Base-by-base conservation (phyloP, 2,797 vertebrate genomes). In the Florisuga fusca region DNA sequence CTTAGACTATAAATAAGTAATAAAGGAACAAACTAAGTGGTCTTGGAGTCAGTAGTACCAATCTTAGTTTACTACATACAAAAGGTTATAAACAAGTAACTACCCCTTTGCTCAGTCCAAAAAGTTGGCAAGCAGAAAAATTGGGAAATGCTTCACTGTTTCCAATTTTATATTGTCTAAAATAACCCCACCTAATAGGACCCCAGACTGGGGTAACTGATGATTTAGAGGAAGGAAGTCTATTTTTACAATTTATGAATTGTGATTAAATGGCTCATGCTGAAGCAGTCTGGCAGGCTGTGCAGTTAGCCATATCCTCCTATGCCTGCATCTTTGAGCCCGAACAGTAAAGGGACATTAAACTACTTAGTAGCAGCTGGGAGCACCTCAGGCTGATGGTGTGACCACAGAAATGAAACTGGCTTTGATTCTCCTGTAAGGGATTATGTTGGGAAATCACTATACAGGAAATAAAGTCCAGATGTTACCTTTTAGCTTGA, bases 401-500 rank as follows among this genome's bases (percentile, higher is more conserved):
- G 27, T 53, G 83, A 51, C 89, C 73, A 55, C 51, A 50, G 66
- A 78, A 87, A 45, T 66, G 54, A 88, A 90, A 91, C 46, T 5
- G 6, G n/a, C 69, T 91, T 72, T 78, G 74, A 22, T 84, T 88
- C 76, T 72, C 3, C 20, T 91, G 54, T 34, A 69, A 90, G 78
- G 74, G 58, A 86, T 89, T 92, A 82, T 55, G 45, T 33, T 95
- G 80, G 78, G 78, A 94, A 90, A 78, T 94, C 46, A 7, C 76
- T 81, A 1, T 62, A 26, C 58, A 55, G 89, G 87, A 91, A 93
- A 86, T 91, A 81, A 91, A 85, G 33, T 80, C 75, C 93, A 91
- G 85, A 94, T 96, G 89, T 86, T 90, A 68, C 64, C 64, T 87
- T 91, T 64, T 78, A 59, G 55, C 62, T 34, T 78, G 83, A 91